Evolutionary conservation across 2,888 invertebrate genomes (phyloP).

Genomic region (Nebria salina): DNA sequence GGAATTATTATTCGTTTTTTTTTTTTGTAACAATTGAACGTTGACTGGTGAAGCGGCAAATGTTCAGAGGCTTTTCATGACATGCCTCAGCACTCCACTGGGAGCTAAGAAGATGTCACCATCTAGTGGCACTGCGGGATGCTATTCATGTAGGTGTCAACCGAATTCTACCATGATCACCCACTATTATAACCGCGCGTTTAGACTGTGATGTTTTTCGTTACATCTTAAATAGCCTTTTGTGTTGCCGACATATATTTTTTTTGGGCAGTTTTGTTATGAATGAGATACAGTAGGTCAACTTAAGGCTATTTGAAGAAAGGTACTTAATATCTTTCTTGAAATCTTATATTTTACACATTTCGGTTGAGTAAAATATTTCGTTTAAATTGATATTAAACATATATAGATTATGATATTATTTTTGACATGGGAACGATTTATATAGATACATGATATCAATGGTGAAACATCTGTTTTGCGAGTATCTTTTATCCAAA

Average conservation of each 20-base stretch:
- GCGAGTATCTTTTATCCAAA: not conserved
- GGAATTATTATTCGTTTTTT: too few relatives aligned
- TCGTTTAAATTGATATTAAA: too few relatives aligned
- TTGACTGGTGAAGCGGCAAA: not conserved
- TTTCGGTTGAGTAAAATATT: too few relatives aligned
- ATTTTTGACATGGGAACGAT: not conserved
- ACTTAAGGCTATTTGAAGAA: slow-evolving; percentile 1
- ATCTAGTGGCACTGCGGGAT: slow-evolving; percentile 24
- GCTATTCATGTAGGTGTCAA: slow-evolving; percentile 33
- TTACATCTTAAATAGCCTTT: slow-evolving; percentile 31
- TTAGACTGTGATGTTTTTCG: slow-evolving; percentile 10
- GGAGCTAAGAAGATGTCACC: slow-evolving; percentile 36
- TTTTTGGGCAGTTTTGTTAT: slow-evolving; percentile 23
- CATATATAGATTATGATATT: not conserved
- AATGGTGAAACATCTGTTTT: not conserved
- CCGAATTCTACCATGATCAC: slow-evolving; percentile 27
- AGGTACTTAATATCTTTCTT: not conserved
- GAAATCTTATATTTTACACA: slow-evolving; percentile 5
- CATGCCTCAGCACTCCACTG: slow-evolving; percentile 29
- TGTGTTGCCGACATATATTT: slow-evolving; percentile 18
- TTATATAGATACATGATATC: not conserved
- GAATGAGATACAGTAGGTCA: slow-evolving; percentile 12
- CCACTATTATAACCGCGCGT: not conserved
- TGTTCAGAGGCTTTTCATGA: not conserved
- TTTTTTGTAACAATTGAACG: too few relatives aligned